Percentiles rank a stretch among this genome's conserved stretches.
Evolutionary conservation across 2,797 vertebrate genomes (phyloP).

Genomic region (Lagodon rhomboides): DNA sequence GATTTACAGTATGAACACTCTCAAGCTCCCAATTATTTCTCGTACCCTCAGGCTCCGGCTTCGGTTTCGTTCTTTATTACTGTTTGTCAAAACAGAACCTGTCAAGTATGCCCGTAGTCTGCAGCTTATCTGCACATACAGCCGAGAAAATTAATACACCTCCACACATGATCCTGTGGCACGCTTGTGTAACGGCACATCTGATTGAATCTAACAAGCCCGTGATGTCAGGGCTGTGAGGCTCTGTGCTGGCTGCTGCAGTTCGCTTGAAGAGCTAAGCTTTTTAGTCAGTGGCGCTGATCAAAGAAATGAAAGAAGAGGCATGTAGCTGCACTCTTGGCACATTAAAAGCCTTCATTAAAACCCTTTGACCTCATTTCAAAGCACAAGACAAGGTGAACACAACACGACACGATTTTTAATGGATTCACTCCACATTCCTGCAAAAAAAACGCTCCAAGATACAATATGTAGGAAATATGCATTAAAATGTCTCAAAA

Average conservation of each 20-base stretch:
- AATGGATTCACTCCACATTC: conserved; percentile 1
- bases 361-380: conserved; percentile 55
- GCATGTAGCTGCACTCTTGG: conserved; percentile 23
- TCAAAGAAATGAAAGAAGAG: conserved; percentile 62
- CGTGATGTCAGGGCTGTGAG: conserved; percentile 39
- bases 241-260: background rate
- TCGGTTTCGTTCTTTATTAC: conserved; percentile 31
- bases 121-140: background rate
- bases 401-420: background rate
- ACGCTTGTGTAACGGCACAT: background rate
- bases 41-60: conserved; percentile 11
- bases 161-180: background rate
- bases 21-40: conserved; percentile 59
- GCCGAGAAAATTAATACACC: background rate
- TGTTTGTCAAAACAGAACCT: conserved; percentile 15
- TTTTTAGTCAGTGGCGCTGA: conserved; percentile 42
- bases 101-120: background rate
- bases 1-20: conserved; percentile 30
- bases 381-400: conserved; percentile 32
- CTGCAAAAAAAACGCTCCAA: background rate
- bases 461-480: background rate
- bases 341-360: conserved; percentile 58
- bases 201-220: conserved; percentile 38
- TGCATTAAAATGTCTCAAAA: too few species aligned
- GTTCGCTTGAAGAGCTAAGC: conserved; percentile 22